Base-by-base conservation (phyloP, 2,113 vertebrate species). In the Larimichthys crocea region DNA sequence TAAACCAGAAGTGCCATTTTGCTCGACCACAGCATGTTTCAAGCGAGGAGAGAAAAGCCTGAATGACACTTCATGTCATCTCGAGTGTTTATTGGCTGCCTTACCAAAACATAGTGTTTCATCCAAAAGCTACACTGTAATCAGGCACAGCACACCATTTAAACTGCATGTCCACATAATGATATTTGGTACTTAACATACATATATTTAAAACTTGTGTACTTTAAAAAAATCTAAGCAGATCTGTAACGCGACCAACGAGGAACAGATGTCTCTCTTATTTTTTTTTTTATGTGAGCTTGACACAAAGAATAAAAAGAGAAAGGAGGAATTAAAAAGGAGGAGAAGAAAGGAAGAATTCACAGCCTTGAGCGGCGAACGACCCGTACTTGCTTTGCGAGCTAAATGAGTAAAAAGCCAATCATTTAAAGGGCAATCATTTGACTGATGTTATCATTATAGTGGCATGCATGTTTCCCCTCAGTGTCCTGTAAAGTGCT, bases 371-470 rank as follows among this genome's bases (percentile, higher is more conserved):
- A 57, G 40, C n/a, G 50, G 24, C 22, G 22, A 70, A 62, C 0
- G 4, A 24, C 40, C 46, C 17, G 29, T 64, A n/a, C 24, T 78
- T 29, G n/a, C 24, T 55, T 2, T 22, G 35, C 8, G 35, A 67
- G 14, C 20, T 59, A 50, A 67, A 26, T 50, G 48, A 63, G 68
- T 68, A 5, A 63, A 62, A 46, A 62, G 16, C 42, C 10, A n/a
- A 40, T 80, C 16, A 71, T 31, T 78, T 31, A 44, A 35, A 35
- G 29, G 17, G 17, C 20, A 50, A 71, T 77, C 59, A 52, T 42
- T 29, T 53, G 26, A 65, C 57, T 84, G 73, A 83, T 91, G 76
- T 62, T 79, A 86, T 88, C 74, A 76, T 80, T 74, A 74, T 10
- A 62, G 67, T 42, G 53, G 65, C 70, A 73, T 49, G 59, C 59